Evolutionary conservation across 2,797 vertebrate species (phyloP), one percentile per base, ranked within the genome.

Genomic region (Novumbra hubbsi): DNA sequence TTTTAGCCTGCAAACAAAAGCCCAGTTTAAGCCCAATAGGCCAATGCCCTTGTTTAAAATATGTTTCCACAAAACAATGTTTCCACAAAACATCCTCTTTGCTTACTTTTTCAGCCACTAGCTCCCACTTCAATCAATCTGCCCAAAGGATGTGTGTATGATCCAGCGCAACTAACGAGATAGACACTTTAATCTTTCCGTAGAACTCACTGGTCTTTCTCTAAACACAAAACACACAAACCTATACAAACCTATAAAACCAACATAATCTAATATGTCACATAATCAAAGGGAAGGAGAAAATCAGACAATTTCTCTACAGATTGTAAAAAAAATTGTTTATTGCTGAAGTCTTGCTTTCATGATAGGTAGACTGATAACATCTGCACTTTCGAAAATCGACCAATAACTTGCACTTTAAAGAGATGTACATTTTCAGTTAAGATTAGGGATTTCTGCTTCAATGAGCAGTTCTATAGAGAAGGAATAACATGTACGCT

Each of bases 151-250:
- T n/a, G 16, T n/a, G n/a, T 80, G 48, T n/a, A 69, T 68, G 68
- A 27, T 45, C 48, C 57, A 63, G 70, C 12, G n/a, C 49, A 32
- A 70, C 48, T 50, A 49, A 71, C 76, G 65, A 78, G 72, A 57
- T 50, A 79, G 63, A 28, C 55, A 16, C 72, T 67, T 80, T 76
- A 76, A 78, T 76, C 80, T 74, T 57, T 63, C 66, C 38, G 71
- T 62, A 71, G 73, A 76, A 74, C 72, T 45, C 63, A 24, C 38
- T 62, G 32, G 19, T 72, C 71, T 80, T 45, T 60, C 76, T 67
- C 72, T 55, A n/a, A 5, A 50, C 49, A 50, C 49, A 17, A 52
- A 52, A 57, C 52, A 57, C 52, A 57, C 55, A 57, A 57, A 57
- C 55, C 24, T n/a, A 19, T 57, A 24, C 2, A 24, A 9, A 57